A percentile compares a stretch with the other conserved stretches of the same genome.
Evolutionary conservation across 2,888 invertebrate species (phyloP).

Genomic region (Archaeoteleia sp.): DNA sequence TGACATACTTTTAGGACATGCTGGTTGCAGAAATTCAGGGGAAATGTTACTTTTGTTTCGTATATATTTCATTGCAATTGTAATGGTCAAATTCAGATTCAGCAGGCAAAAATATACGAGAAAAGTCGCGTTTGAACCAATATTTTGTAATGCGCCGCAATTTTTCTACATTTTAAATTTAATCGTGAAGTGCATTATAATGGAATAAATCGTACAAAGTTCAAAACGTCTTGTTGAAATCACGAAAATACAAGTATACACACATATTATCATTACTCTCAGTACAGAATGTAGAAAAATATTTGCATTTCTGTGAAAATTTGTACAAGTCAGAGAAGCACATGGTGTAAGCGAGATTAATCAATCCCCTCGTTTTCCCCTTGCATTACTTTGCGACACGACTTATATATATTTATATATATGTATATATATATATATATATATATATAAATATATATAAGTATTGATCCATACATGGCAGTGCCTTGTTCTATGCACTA

Average conservation of each 20-base stretch:
- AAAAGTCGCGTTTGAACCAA: too few relatives aligned
- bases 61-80: too few relatives aligned
- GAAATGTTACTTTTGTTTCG: too few relatives aligned
- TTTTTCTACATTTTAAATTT: too few relatives aligned
- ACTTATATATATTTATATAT: conserved; percentile 52
- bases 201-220: neutral
- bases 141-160: too few relatives aligned
- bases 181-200: too few relatives aligned
- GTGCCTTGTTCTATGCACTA: conserved; percentile 61
- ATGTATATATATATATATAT: neutral
- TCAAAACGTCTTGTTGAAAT: conserved; percentile 5
- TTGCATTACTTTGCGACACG: conserved; percentile 63
- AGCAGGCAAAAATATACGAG: too few relatives aligned
- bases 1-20: too few relatives aligned
- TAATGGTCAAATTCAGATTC: too few relatives aligned
- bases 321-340: conserved; percentile 51
- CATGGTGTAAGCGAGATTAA: conserved; percentile 7
- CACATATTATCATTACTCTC: conserved; percentile 35
- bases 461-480: conserved; percentile 72
- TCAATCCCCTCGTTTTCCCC: conserved; percentile 54
- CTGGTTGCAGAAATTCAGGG: too few relatives aligned
- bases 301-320: conserved; percentile 54
- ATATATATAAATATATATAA: conserved; percentile 45
- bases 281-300: conserved; percentile 65
- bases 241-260: conserved; percentile 3